Percentiles rank a stretch among this genome's conserved stretches.
Evolutionary conservation across 2,888 invertebrate genomes (phyloP).

Genomic region (Agriopis aurantiaria): DNA sequence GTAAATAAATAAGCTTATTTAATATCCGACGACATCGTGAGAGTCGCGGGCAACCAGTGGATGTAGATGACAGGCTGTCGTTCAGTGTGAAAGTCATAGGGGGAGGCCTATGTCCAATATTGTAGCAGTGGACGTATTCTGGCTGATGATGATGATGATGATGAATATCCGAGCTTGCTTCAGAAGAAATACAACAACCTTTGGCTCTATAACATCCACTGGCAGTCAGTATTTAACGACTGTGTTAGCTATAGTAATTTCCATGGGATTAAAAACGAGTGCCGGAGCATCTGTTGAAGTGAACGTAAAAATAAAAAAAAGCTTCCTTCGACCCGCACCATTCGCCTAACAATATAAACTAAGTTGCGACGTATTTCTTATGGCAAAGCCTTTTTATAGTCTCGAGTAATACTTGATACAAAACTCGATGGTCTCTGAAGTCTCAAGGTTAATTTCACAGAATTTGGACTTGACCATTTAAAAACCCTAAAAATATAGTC

Average conservation of each 20-base stretch:
- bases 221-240: slow-evolving; percentile 17
- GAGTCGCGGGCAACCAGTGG: too few relatives aligned
- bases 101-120: too few relatives aligned
- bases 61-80: too few relatives aligned
- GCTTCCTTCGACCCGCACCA: slow-evolving; percentile 54
- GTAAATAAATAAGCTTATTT: too few relatives aligned
- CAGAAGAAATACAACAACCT: background rate
- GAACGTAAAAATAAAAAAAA: slow-evolving; percentile 63
- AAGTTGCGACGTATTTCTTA: slow-evolving; percentile 56
- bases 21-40: too few relatives aligned
- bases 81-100: too few relatives aligned
- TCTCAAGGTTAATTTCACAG: slow-evolving; percentile 35
- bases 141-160: too few relatives aligned
- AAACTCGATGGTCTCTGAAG: slow-evolving; percentile 42
- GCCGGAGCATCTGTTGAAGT: slow-evolving; percentile 61
- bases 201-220: background rate
- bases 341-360: slow-evolving; percentile 67
- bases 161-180: too few relatives aligned
- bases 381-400: slow-evolving; percentile 54
- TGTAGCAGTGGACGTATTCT: too few relatives aligned
- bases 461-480: background rate
- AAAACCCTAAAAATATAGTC: background rate
- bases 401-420: slow-evolving; percentile 49
- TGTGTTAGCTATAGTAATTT: slow-evolving; percentile 39
- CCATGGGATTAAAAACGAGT: slow-evolving; percentile 53